A percentile compares a stretch with the other conserved stretches of the same genome.
phyloP scores from a whole-genome alignment of 2,888 invertebrate species.

The Orthosia cruda region DNA sequence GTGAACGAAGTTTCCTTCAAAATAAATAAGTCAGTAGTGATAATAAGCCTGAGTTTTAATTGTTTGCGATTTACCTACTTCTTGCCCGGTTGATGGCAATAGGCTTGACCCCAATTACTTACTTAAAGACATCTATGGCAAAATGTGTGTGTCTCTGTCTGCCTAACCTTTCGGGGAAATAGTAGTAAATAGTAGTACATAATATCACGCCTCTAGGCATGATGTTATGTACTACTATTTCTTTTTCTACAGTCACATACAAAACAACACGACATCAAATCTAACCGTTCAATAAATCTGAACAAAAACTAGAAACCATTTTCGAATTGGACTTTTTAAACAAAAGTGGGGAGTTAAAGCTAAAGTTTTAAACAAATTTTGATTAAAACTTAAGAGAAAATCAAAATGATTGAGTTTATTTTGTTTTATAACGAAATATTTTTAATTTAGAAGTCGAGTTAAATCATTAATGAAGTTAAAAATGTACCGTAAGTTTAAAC shows the following conservation, averaged over 20 bases:
- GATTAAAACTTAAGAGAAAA: constrained; percentile 1
- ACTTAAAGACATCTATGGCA: no score
- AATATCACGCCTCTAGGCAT: no score
- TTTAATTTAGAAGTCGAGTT: background rate
- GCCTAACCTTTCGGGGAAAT: no score
- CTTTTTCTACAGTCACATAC: background rate
- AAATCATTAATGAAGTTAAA: background rate
- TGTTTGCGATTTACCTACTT: no score
- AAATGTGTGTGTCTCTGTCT: no score
- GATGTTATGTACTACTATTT: background rate
- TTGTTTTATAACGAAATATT: background rate
- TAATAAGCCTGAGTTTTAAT: no score
- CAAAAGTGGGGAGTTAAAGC: constrained; percentile 28
- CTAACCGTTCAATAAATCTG: constrained; percentile 1
- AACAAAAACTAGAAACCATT: constrained; percentile 27
- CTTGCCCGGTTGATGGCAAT: no score
- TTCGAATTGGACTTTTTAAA: constrained; percentile 26
- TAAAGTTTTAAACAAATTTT: constrained; percentile 23
- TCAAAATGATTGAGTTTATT: constrained; percentile 5
- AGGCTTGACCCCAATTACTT: no score
- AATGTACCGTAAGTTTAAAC: background rate
- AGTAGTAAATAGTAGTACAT: no score
- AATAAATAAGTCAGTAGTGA: no score
- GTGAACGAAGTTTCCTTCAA: no score
- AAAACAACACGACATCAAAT: constrained; percentile 6